Conservation (phyloP, 2,113 vertebrate genomes). For the Leucosticte australis region DNA sequence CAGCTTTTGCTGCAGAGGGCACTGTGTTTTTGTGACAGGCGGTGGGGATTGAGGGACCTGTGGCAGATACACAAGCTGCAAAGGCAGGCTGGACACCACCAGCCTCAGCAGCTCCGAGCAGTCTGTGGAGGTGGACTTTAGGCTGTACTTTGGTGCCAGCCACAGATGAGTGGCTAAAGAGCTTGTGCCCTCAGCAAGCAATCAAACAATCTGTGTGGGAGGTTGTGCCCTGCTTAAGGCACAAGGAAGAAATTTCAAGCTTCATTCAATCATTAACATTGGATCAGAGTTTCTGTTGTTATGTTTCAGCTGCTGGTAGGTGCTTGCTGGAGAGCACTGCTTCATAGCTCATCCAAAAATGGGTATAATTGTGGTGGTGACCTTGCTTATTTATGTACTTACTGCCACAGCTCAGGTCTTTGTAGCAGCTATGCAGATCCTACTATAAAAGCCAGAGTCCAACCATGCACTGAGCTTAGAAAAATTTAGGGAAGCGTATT, state of each 20-base stretch:
- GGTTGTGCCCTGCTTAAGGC: neutral
- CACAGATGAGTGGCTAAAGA: neutral
- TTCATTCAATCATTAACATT: neutral
- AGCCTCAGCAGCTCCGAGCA: rapidly evolving
- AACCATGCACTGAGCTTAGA: neutral
- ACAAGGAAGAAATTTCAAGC: neutral
- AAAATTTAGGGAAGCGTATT: neutral
- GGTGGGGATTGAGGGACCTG: neutral
- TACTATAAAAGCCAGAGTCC: neutral
- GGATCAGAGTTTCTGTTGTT: neutral
- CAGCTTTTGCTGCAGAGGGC: neutral
- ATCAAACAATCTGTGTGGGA: neutral
- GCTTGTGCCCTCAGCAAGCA: neutral
- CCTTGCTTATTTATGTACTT: neutral
- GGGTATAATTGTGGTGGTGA: neutral
- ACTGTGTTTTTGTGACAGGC: rapidly evolving
- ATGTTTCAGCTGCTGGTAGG: neutral
- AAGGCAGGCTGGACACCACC: neutral
- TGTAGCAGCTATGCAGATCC: neutral
- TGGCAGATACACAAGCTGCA: neutral
- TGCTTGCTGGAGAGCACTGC: neutral
- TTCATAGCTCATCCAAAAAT: neutral
- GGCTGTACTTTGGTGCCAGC: neutral
- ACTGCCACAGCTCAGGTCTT: neutral
- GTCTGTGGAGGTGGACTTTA: neutral